A percentile compares a stretch with the other conserved stretches of the same genome.
These are phyloP conservation scores for Latrodectus geometricus DNA, from an alignment of 1,140 invertebrate genomes.

Conservation along the genomic window DNA sequence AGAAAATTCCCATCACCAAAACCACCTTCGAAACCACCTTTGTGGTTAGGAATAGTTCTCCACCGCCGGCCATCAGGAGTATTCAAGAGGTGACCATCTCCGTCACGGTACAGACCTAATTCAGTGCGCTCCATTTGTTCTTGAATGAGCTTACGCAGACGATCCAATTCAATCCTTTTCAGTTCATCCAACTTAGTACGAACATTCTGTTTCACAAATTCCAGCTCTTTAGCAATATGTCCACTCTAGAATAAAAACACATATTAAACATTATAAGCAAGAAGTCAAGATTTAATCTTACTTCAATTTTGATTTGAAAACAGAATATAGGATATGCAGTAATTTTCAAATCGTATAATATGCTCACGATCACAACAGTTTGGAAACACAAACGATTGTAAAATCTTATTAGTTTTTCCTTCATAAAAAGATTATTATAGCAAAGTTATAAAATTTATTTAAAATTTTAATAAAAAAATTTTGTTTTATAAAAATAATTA, in stretches of 20 bases:
- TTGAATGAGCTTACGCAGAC: conserved; percentile 77
- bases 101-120: conserved; percentile 63
- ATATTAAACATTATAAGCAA: no score
- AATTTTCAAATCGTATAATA: no score
- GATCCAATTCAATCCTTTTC: conserved; percentile 88
- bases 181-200: conserved; percentile 91
- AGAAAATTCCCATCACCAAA: conserved; percentile 46
- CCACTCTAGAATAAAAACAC: conserved; percentile 76
- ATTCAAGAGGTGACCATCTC: conserved; percentile 55
- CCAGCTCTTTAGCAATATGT: conserved; percentile 89
- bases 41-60: conserved; percentile 56
- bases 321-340: no score
- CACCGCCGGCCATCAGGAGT: conserved; percentile 55
- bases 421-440: no score
- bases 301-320: no score
- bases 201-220: conserved; percentile 89
- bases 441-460: no score
- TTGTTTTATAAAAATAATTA: no score
- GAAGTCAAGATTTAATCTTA: no score
- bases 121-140: conserved; percentile 74
- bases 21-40: conserved; percentile 49
- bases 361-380: no score
- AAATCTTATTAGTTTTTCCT: no score
- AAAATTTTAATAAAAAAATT: no score
- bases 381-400: no score